Evolutionary conservation across 2,888 invertebrate genomes (phyloP).

Genomic region (Andrena haemorrhoa): DNA sequence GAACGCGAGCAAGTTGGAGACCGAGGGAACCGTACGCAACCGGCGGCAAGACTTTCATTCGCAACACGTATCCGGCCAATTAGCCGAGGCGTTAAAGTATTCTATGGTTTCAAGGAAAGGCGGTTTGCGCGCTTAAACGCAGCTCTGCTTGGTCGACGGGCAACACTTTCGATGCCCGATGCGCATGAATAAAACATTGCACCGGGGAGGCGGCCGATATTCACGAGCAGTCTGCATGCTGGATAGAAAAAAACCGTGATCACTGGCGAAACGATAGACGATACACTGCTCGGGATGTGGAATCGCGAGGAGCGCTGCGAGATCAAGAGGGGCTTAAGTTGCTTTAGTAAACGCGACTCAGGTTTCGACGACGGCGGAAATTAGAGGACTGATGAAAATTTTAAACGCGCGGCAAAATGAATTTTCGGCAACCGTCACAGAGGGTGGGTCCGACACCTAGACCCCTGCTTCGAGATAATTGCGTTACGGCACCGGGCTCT

Average conservation of each 20-base stretch:
- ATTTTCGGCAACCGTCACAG: slow-evolving; percentile 55
- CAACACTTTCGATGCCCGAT: slow-evolving; percentile 68
- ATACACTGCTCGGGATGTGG: background rate
- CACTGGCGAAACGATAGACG: background rate
- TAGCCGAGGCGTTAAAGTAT: slow-evolving; percentile 81
- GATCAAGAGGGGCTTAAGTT: background rate
- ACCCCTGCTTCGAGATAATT: slow-evolving; percentile 58
- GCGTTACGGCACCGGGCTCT: slow-evolving; percentile 51
- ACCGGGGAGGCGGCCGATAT: slow-evolving; percentile 53
- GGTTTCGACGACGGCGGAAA: slow-evolving; percentile 21
- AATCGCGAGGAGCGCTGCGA: background rate
- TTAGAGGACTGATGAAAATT: slow-evolving; percentile 51
- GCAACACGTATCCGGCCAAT: slow-evolving; percentile 74
- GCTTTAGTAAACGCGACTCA: slow-evolving; percentile 34
- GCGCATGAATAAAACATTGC: slow-evolving; percentile 81
- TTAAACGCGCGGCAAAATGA: slow-evolving; percentile 64
- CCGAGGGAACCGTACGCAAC: slow-evolving; percentile 42
- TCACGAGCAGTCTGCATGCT: slow-evolving; percentile 49
- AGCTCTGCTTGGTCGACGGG: slow-evolving; percentile 63
- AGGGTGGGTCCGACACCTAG: slow-evolving; percentile 66
- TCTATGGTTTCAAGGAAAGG: slow-evolving; percentile 79
- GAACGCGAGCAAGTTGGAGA: background rate
- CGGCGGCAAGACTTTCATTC: slow-evolving; percentile 60
- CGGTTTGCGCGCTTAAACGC: slow-evolving; percentile 78
- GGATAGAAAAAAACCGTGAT: slow-evolving; percentile 15